phyloP scores from a whole-genome alignment of 2,888 invertebrate genomes.

The Orthosia incerta region DNA sequence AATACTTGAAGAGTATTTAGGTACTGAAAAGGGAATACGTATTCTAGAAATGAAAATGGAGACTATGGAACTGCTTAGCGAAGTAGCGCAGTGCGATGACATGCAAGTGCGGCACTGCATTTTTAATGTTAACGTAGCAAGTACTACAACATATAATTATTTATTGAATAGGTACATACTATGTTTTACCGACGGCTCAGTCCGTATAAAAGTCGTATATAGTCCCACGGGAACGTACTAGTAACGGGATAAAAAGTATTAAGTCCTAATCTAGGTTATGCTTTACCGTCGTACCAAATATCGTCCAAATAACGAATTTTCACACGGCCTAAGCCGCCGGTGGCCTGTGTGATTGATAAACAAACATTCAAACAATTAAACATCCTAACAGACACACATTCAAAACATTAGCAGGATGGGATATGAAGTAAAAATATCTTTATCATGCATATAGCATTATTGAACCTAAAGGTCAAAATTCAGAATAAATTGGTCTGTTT shows the following conservation, averaged over 20 bases:
- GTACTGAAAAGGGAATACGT: background rate
- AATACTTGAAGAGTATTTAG: background rate
- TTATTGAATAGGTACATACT: constrained; percentile 2
- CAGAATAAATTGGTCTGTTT: constrained; percentile 37
- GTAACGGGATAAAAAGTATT: background rate
- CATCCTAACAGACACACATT: background rate
- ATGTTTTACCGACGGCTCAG: background rate
- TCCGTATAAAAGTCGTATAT: background rate
- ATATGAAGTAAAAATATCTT: too few species aligned
- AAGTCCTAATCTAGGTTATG: background rate
- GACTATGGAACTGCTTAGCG: background rate
- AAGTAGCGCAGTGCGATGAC: constrained; percentile 39
- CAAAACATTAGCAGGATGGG: background rate
- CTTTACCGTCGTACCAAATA: background rate
- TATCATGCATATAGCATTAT: too few species aligned
- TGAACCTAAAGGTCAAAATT: constrained; percentile 7
- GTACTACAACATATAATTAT: background rate
- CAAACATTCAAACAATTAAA: too few species aligned
- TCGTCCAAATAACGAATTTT: background rate
- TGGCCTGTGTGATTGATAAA: too few species aligned
- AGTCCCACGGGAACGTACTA: background rate
- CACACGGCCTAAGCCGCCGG: background rate
- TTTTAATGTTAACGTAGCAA: constrained; percentile 15
- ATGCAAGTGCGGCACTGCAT: constrained; percentile 42
- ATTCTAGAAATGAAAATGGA: background rate